Conservation (phyloP, 2,797 vertebrate genomes). For the Halcyon leucocephala region DNA sequence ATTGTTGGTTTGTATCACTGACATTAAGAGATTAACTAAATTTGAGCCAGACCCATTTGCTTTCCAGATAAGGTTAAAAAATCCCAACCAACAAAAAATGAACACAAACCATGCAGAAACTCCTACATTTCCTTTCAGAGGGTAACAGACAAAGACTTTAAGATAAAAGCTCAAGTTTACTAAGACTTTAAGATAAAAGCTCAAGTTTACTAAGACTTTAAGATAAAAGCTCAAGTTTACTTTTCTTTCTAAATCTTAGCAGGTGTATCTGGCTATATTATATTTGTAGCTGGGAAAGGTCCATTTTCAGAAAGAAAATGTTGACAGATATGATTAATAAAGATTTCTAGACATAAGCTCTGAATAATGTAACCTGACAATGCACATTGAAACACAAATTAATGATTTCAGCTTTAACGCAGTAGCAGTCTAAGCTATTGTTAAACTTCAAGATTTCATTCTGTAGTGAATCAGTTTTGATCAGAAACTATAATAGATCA, state of each 20-base stretch:
- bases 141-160: neutral
- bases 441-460: neutral
- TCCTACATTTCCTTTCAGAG: neutral
- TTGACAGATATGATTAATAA: neutral
- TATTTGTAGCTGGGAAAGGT: neutral
- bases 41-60: neutral
- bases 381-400: neutral
- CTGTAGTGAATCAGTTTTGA: neutral
- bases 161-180: no score
- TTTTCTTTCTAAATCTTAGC: neutral
- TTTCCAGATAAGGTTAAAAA: neutral
- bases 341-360: neutral
- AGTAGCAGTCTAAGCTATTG: neutral
- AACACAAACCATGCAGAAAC: neutral
- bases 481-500: neutral
- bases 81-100: neutral
- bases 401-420: neutral
- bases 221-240: neutral
- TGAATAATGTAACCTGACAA: neutral
- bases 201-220: neutral
- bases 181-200: no score
- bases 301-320: neutral
- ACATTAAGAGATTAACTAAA: neutral
- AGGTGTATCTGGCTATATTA: neutral
- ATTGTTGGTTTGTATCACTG: neutral